Evolutionary conservation across 53 echinoderm and acorn worm species (phyloP).

Genomic region (Crossaster papposus): DNA sequence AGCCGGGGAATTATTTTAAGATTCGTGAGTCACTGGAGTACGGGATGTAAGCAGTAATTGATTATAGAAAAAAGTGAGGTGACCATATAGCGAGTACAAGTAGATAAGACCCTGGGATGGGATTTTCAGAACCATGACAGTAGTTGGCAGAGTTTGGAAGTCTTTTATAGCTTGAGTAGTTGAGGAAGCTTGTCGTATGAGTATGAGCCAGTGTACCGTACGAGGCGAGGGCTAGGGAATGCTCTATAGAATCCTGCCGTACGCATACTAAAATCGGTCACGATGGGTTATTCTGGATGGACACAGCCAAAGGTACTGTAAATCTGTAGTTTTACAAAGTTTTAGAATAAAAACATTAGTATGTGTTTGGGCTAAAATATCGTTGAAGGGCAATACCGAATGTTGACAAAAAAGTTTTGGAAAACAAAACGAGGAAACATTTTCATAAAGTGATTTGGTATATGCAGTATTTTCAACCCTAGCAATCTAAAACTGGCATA

Average conservation of each 20-base stretch:
- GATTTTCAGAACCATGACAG: conserved; percentile 25
- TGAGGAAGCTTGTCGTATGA: not conserved
- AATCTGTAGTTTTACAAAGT: not conserved
- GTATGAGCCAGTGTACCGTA: not conserved
- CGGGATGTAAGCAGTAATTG: conserved; percentile 59
- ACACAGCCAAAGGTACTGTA: conserved; percentile 46
- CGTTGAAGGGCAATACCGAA: no score
- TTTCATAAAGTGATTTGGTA: no score
- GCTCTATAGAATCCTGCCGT: no score
- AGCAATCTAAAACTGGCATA: no score
- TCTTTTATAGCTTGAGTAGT: not conserved
- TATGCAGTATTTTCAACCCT: no score
- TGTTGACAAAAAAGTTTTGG: no score
- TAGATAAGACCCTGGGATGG: conserved; percentile 22
- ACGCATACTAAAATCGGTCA: conserved; percentile 14
- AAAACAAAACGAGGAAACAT: no score
- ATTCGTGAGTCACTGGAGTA: conserved; percentile 46
- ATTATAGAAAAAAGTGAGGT: conserved; percentile 18
- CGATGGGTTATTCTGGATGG: conserved; percentile 50
- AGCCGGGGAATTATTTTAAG: conserved; percentile 52
- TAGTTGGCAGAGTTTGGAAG: not conserved
- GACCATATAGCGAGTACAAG: conserved; percentile 31
- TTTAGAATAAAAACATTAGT: no score
- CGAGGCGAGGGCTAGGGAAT: not conserved
- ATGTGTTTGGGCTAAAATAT: no score